Conservation (phyloP, 2,888 invertebrate genomes). For the Notodonta ziczac region DNA sequence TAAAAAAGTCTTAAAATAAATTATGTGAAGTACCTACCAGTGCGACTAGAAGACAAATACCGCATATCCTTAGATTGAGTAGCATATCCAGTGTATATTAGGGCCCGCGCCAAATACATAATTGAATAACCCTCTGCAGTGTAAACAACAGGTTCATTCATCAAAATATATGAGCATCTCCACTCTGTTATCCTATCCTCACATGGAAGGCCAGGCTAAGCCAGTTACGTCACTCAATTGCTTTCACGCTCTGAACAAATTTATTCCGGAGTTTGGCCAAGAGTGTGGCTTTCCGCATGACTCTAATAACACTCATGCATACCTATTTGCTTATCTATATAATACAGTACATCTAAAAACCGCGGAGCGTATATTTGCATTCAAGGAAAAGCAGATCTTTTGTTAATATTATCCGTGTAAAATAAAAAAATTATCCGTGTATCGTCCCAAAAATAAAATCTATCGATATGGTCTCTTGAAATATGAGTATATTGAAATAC, state of each 20-base stretch:
- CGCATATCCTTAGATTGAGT: not conserved
- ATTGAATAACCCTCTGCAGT: conserved; percentile 11
- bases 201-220: conserved; percentile 10
- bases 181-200: conserved; percentile 20
- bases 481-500: too few relatives aligned
- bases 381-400: not conserved
- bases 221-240: conserved; percentile 26
- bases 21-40: not conserved
- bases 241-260: conserved; percentile 26
- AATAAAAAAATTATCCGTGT: not conserved
- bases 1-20: not conserved
- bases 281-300: conserved; percentile 7
- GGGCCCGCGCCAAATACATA: conserved; percentile 15
- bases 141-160: conserved; percentile 31
- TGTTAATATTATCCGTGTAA: too few relatives aligned
- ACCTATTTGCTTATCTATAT: conserved; percentile 15
- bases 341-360: not conserved
- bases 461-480: not conserved
- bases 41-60: not conserved
- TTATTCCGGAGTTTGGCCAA: conserved; percentile 26
- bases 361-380: not conserved
- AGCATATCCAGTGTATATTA: conserved; percentile 4
- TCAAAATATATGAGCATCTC: conserved; percentile 19
- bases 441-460: not conserved
- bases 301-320: not conserved